A percentile compares a stretch with the other conserved stretches of the same genome.
These are phyloP conservation scores for Serrognathus titanus DNA, from an alignment of 2,888 invertebrate genomes.

Conservation along the genomic window DNA sequence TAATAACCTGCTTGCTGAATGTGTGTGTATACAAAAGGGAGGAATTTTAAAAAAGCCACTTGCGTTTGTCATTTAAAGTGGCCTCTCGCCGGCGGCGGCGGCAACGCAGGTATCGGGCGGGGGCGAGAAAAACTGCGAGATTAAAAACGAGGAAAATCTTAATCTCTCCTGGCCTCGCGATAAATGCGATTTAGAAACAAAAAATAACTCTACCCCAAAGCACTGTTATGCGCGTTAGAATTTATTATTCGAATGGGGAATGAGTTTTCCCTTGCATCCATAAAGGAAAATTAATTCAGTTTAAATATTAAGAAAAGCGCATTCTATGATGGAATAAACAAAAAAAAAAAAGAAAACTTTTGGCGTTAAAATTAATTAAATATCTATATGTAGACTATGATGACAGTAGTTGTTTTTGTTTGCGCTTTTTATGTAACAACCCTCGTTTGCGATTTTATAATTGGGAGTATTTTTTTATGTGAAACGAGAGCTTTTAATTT, in stretches of 20 bases:
- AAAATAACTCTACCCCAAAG: conserved; percentile 10
- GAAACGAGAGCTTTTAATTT: too few relatives aligned
- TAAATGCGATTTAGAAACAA: conserved; percentile 8
- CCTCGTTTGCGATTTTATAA: too few relatives aligned
- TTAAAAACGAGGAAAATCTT: conserved; percentile 22
- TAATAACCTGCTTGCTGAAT: conserved; percentile 41
- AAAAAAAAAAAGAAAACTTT: too few relatives aligned
- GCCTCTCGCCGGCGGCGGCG: conserved; percentile 24
- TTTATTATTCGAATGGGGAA: not conserved
- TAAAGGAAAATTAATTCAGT: too few relatives aligned
- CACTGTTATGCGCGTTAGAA: conserved; percentile 3
- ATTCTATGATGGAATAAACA: too few relatives aligned
- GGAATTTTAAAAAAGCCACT: conserved; percentile 44
- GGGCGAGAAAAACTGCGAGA: conserved; percentile 16
- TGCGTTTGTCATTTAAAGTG: conserved; percentile 44
- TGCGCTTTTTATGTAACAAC: too few relatives aligned
- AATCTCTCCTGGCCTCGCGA: conserved; percentile 16
- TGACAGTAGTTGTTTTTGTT: too few relatives aligned
- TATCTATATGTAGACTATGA: too few relatives aligned
- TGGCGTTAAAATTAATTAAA: too few relatives aligned
- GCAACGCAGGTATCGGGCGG: conserved; percentile 14
- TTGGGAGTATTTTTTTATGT: too few relatives aligned
- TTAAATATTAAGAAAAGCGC: too few relatives aligned
- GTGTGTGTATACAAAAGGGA: conserved; percentile 38
- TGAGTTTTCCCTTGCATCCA: too few relatives aligned